phyloP scores from a whole-genome alignment of 2,113 vertebrate species.

The Arizona elegans region DNA sequence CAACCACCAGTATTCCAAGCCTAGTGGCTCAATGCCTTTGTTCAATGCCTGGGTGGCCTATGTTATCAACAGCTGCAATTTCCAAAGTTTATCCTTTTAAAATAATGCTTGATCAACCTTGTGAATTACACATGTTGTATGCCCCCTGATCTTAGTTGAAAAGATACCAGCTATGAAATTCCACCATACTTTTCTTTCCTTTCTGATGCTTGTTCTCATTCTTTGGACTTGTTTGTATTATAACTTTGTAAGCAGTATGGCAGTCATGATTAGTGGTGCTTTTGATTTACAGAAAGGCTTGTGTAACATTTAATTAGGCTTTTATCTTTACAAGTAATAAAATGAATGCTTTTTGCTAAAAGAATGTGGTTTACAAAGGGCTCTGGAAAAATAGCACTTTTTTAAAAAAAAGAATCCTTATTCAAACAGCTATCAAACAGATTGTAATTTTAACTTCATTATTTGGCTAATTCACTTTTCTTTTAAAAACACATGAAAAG shows the following conservation, averaged over 20 bases:
- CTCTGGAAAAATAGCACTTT: conserved; percentile 36
- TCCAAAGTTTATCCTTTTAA: fast-evolving
- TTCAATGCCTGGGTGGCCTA: fast-evolving
- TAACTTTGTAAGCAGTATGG: conserved; percentile 19
- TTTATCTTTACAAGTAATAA: conserved; percentile 68
- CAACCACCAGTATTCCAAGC: neutral
- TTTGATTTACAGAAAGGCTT: conserved; percentile 58
- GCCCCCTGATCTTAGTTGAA: no score
- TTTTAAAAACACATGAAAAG: conserved; percentile 58
- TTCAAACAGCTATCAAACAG: conserved; percentile 67
- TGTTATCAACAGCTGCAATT: fast-evolving
- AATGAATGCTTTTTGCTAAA: conserved; percentile 58
- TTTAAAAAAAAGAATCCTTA: conserved; percentile 57
- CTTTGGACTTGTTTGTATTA: conserved; percentile 13
- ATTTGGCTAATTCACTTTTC: conserved; percentile 63
- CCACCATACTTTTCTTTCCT: neutral
- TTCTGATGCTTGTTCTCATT: neutral
- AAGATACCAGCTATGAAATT: neutral
- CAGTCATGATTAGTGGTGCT: conserved; percentile 49
- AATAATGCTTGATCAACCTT: neutral
- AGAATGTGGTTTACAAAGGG: conserved; percentile 22
- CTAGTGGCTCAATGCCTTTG: neutral
- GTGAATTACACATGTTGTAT: fast-evolving
- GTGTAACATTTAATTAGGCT: conserved; percentile 69
- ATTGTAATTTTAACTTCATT: conserved; percentile 62